These are phyloP conservation scores for Temnothorax longispinosus DNA, from an alignment of 1,140 invertebrate genomes.

Conservation along the genomic window DNA sequence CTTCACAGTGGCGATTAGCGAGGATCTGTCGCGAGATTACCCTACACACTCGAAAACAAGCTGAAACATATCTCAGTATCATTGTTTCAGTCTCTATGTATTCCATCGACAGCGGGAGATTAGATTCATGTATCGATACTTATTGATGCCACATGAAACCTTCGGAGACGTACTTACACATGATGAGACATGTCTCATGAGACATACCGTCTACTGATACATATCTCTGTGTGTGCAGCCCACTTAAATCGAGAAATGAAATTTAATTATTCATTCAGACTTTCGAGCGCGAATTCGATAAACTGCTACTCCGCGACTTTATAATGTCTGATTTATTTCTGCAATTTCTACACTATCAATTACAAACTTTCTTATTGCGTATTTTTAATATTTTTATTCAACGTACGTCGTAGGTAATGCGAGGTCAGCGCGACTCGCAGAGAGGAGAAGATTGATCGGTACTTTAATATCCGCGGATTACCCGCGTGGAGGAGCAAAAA, in stretches of 20 bases:
- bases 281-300: neutral
- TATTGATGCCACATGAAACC: too few relatives aligned
- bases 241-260: neutral
- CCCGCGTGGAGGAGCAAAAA: conserved; percentile 10
- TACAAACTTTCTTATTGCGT: neutral
- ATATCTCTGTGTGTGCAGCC: too few relatives aligned
- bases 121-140: too few relatives aligned
- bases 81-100: too few relatives aligned
- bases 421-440: conserved; percentile 1
- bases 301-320: neutral
- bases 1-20: too few relatives aligned
- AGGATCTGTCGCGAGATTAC: too few relatives aligned
- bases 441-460: conserved; percentile 41
- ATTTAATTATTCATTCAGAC: neutral
- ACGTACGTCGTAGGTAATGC: neutral
- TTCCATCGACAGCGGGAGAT: too few relatives aligned
- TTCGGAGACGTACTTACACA: too few relatives aligned
- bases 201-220: too few relatives aligned
- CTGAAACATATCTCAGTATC: too few relatives aligned
- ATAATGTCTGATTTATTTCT: neutral
- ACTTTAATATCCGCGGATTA: conserved; percentile 51
- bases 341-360: neutral
- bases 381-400: neutral
- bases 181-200: too few relatives aligned
- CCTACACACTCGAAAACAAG: too few relatives aligned